Evolutionary conservation across 2,113 vertebrate species (phyloP), one percentile per base, ranked within the genome.

Genomic region (Ramphastos sulfuratus): DNA sequence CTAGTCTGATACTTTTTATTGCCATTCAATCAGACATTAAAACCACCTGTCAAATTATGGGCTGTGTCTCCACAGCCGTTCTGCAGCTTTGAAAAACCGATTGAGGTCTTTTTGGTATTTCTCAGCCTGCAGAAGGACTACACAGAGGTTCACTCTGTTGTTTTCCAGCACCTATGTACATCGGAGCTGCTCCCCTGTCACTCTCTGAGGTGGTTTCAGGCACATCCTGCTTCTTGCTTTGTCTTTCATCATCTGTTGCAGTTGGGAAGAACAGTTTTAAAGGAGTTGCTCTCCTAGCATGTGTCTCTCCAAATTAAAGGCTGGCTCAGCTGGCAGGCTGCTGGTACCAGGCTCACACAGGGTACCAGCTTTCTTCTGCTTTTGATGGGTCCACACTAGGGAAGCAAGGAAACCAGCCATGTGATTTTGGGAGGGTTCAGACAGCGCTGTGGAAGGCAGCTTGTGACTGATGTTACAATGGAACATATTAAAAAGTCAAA

Each of bases 151-250:
- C 50, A 25, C 3, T 0, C 48, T 19, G 7, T 63, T 18, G 4
- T 54, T 48, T n/a, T 48, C 24, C 6, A 23, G n/a, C 13, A 13
- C 0, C 0, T 7, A 11, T 0, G 4, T 6, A 15, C 55, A 28
- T 48, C 16, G 25, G 75, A 48, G 54, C 65, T 15, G 59, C 30
- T 85, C 60, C 19, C 4, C 14, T 69, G 52, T 6, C 42, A 6
- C 48, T 79, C 72, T 58, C 42, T 42, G 17, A 50, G 55, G 55
- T 15, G n/a, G 3, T 55, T 94, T 81, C 39, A 35, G 60, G 35
- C 70, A 77, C 37, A 55, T 6, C 42, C 18, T 48, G 66, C 44
- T 86, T n/a, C 66, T 64, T 23, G 46, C 18, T 77, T 63, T 48
- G 18, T n/a, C 35, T 58, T 77, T 86, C 30, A 33, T 69, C 35